Conservation (phyloP, 2,888 invertebrate genomes). For the Cosmia trapezina region DNA sequence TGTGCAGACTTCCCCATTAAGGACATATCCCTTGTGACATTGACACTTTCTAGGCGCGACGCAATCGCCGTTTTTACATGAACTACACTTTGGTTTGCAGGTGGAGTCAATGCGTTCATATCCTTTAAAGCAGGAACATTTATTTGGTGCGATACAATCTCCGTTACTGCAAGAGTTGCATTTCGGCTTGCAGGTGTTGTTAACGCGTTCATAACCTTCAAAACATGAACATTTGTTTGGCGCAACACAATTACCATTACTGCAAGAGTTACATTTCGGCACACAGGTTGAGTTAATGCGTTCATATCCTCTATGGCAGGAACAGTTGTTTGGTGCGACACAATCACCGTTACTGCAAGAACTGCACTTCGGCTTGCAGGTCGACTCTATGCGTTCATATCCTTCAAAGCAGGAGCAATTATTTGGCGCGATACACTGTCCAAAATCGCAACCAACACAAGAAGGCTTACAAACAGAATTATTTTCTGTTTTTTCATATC, state of each 20-base stretch:
- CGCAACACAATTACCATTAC: slow-evolving; percentile 36
- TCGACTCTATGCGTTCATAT: slow-evolving; percentile 17
- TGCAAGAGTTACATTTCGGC: slow-evolving; percentile 42
- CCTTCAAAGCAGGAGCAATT: slow-evolving; percentile 49
- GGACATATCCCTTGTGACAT: slow-evolving; percentile 51
- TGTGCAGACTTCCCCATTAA: slow-evolving; percentile 51
- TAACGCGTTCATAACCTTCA: slow-evolving; percentile 26
- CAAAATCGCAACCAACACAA: slow-evolving; percentile 47
- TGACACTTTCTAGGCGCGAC: slow-evolving; percentile 53
- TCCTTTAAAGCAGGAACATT: slow-evolving; percentile 44
- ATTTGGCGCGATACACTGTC: slow-evolving; percentile 45
- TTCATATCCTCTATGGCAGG: slow-evolving; percentile 53
- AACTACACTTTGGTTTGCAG: slow-evolving; percentile 38
- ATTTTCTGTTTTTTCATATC: slow-evolving; percentile 30
- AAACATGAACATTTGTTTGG: slow-evolving; percentile 59
- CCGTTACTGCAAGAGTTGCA: slow-evolving; percentile 57
- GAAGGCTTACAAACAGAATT: slow-evolving; percentile 37
- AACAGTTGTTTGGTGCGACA: slow-evolving; percentile 31
- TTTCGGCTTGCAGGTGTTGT: slow-evolving; percentile 25
- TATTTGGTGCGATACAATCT: slow-evolving; percentile 32
- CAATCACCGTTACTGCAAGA: slow-evolving; percentile 53
- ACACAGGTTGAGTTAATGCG: neutral
- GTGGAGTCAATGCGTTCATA: slow-evolving; percentile 17
- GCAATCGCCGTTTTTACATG: slow-evolving; percentile 62
- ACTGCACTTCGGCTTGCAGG: slow-evolving; percentile 32